These are phyloP conservation scores for Aphelocoma californica DNA, from an alignment of 2,797 vertebrate genomes.

Conservation along the genomic window DNA sequence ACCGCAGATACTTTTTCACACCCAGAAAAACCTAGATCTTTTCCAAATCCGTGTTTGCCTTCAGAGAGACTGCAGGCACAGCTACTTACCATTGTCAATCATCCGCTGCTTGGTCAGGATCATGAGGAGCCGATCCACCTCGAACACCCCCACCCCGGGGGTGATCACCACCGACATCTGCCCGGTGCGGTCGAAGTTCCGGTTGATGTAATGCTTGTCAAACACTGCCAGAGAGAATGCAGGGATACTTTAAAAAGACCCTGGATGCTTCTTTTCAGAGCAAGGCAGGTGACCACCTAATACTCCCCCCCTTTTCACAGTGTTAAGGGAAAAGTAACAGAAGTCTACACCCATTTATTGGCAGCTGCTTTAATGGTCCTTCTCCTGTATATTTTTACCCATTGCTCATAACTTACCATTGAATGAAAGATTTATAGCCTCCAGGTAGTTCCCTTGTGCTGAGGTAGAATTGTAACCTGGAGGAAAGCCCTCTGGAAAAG, in stretches of 20 bases:
- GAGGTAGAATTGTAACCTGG: conserved; percentile 91
- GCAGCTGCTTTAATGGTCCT: not conserved
- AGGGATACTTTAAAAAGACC: not conserved
- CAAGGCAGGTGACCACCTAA: not conserved
- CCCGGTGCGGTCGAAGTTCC: conserved; percentile 96
- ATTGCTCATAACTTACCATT: conserved; percentile 81
- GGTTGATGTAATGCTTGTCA: conserved; percentile 98
- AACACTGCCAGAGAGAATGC: conserved; percentile 81
- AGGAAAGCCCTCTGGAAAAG: conserved; percentile 87
- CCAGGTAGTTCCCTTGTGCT: conserved; percentile 95
- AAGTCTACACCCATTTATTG: not conserved
- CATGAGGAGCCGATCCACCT: conserved; percentile 98
- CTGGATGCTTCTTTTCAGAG: not conserved
- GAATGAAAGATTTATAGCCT: conserved; percentile 98
- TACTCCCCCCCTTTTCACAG: not conserved
- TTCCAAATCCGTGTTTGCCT: not conserved
- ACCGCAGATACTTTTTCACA: accelerated
- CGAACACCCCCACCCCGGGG: conserved; percentile 93
- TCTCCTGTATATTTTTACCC: not conserved
- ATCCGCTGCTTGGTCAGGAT: conserved; percentile 98
- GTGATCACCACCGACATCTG: conserved; percentile 99
- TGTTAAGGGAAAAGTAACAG: not conserved
- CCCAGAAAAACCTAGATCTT: not conserved
- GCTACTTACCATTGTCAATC: conserved; percentile 92
- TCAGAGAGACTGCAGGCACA: not conserved